A percentile compares a stretch with the other conserved stretches of the same genome.
These are phyloP conservation scores for Isoperla grammatica DNA, from an alignment of 2,888 invertebrate species.

Conservation along the genomic window DNA sequence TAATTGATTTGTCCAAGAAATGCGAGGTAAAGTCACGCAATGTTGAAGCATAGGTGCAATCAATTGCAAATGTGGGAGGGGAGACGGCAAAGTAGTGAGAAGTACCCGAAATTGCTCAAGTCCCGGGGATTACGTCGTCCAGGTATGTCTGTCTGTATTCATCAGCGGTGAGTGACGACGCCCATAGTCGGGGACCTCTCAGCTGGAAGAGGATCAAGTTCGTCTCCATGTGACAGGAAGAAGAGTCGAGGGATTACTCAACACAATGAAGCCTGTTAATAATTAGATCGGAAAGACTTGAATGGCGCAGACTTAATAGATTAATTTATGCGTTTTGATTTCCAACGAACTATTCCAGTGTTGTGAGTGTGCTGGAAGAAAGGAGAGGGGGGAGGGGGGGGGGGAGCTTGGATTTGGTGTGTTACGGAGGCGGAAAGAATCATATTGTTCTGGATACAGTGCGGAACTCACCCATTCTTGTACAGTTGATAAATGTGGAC, in stretches of 20 bases:
- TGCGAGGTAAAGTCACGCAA: too few relatives aligned
- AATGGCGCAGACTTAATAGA: background rate
- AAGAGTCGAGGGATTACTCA: background rate
- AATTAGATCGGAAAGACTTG: background rate
- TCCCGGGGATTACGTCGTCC: too few relatives aligned
- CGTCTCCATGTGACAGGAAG: background rate
- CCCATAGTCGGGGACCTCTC: conserved; percentile 1
- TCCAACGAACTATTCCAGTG: background rate
- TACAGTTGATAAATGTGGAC: conserved; percentile 27
- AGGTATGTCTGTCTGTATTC: background rate
- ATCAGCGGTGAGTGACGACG: conserved; percentile 22
- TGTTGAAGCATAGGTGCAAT: too few relatives aligned
- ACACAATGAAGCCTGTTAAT: too few relatives aligned
- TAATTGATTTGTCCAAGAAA: too few relatives aligned
- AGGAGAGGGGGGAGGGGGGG: too few relatives aligned
- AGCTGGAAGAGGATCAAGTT: conserved; percentile 11
- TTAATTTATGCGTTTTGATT: background rate
- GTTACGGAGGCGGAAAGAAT: conserved; percentile 8
- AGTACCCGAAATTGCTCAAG: too few relatives aligned
- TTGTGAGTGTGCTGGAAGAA: too few relatives aligned
- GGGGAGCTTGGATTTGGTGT: background rate
- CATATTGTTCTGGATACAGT: background rate
- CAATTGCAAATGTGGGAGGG: too few relatives aligned
- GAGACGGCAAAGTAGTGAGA: too few relatives aligned
- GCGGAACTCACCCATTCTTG: conserved; percentile 11